Evolutionary conservation across 2,113 vertebrate genomes (phyloP).

Genomic region (Capreolus pygargus): DNA sequence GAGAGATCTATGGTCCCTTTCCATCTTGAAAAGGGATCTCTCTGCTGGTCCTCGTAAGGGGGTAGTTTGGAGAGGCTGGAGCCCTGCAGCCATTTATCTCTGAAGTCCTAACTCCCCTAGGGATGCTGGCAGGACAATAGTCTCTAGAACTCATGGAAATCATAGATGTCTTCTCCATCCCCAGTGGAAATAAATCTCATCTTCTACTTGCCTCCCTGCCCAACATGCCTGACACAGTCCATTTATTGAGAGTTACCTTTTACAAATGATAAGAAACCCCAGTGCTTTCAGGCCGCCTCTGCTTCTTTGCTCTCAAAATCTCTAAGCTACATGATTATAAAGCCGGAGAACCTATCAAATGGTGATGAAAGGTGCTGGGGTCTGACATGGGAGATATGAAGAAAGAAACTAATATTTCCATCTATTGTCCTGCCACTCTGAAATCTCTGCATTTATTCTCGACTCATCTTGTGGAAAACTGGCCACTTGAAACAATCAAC

Average conservation of each 20-base stretch:
- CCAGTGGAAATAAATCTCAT: not conserved
- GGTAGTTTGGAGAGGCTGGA: not conserved
- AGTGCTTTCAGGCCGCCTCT: not conserved
- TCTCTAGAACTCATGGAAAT: not conserved
- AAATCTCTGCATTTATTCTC: not conserved
- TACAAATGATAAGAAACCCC: not conserved
- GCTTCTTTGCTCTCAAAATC: not conserved
- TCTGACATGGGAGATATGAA: not conserved
- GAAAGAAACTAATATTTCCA: not conserved
- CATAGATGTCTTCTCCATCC: not conserved
- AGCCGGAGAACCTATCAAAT: not conserved
- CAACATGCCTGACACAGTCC: no score
- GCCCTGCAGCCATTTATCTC: not conserved
- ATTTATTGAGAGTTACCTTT: not conserved
- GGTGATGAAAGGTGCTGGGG: not conserved
- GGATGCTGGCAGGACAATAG: not conserved
- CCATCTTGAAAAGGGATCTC: not conserved
- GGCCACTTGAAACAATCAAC: not conserved
- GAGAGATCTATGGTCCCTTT: not conserved
- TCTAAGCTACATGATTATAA: not conserved
- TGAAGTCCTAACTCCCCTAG: not conserved
- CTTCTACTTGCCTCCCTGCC: not conserved
- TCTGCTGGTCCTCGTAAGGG: not conserved
- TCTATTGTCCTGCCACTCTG: not conserved
- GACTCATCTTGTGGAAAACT: not conserved